A percentile compares a stretch with the other conserved stretches of the same genome.
Evolutionary conservation across 2,113 vertebrate species (phyloP).

Genomic region (Tapirus terrestris): DNA sequence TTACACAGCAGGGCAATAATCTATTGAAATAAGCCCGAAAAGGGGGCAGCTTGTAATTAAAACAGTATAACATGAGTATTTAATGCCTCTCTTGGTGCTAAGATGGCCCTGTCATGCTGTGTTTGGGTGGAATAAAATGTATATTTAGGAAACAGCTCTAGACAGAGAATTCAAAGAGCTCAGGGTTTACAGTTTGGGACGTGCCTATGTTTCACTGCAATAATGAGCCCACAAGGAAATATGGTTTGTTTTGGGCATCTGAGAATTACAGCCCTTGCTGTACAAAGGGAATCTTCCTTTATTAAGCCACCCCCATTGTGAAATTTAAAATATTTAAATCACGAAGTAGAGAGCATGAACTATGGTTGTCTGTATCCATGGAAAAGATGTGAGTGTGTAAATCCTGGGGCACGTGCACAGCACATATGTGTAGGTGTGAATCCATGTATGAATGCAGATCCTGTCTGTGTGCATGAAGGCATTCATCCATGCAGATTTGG

Average conservation of each 20-base stretch:
- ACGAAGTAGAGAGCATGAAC: not conserved
- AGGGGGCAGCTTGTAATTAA: slow-evolving; percentile 82
- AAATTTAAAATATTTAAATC: slow-evolving; percentile 53
- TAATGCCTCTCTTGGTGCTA: slow-evolving; percentile 58
- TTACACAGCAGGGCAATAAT: slow-evolving; percentile 78
- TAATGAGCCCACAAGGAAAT: slow-evolving; percentile 39
- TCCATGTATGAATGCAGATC: fast-evolving
- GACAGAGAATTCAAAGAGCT: not conserved
- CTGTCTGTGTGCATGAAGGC: fast-evolving
- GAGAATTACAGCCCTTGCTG: not conserved
- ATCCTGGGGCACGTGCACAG: not conserved
- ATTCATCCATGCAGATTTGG: not conserved
- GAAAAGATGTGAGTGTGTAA: not conserved
- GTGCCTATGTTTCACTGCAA: not conserved
- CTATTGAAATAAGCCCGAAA: slow-evolving; percentile 74
- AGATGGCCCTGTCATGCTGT: slow-evolving; percentile 35
- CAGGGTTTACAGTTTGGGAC: slow-evolving; percentile 4
- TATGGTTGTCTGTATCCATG: not conserved
- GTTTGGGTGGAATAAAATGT: slow-evolving; percentile 62
- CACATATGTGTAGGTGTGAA: not conserved
- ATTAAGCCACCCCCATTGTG: slow-evolving; percentile 11
- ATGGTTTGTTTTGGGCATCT: not conserved
- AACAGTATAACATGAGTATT: slow-evolving; percentile 61
- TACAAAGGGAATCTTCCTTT: not conserved
- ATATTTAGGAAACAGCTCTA: slow-evolving; percentile 60